Conservation (phyloP, 2,888 invertebrate genomes). For the Trachelus iudaicus region DNA sequence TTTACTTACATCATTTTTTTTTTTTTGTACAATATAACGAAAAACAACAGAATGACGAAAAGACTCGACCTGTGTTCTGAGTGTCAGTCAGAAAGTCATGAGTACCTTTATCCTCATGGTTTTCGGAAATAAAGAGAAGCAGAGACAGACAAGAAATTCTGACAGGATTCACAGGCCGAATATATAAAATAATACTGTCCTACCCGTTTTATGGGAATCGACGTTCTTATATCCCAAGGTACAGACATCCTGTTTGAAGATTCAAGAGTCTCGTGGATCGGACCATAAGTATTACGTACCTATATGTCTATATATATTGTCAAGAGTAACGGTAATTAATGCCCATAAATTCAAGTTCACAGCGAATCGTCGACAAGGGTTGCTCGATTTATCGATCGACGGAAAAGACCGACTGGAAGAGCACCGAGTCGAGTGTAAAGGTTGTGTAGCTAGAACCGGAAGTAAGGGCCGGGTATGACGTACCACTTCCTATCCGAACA, state of each 20-base stretch:
- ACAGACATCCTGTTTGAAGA: background rate
- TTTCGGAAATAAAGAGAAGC: background rate
- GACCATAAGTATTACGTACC: background rate
- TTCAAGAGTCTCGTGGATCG: background rate
- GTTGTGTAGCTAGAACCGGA: conserved; percentile 37
- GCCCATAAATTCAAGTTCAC: conserved; percentile 6
- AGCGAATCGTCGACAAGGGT: background rate
- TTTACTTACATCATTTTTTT: background rate
- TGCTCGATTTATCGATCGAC: conserved; percentile 46
- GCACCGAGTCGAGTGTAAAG: conserved; percentile 39
- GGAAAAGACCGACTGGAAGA: conserved; percentile 13
- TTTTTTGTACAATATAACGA: background rate
- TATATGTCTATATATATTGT: background rate
- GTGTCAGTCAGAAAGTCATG: background rate
- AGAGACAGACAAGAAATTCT: background rate
- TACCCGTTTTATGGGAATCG: background rate
- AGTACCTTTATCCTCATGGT: background rate
- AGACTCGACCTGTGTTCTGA: background rate
- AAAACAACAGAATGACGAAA: background rate
- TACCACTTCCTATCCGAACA: conserved; percentile 52
- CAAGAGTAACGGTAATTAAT: background rate
- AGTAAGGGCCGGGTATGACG: conserved; percentile 53
- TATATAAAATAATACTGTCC: background rate
- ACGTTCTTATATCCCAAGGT: background rate
- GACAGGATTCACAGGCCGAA: background rate